Evolutionary conservation across 1,140 invertebrate genomes (phyloP), one percentile per base, ranked within the genome.

Genomic region (Drosophila lini): DNA sequence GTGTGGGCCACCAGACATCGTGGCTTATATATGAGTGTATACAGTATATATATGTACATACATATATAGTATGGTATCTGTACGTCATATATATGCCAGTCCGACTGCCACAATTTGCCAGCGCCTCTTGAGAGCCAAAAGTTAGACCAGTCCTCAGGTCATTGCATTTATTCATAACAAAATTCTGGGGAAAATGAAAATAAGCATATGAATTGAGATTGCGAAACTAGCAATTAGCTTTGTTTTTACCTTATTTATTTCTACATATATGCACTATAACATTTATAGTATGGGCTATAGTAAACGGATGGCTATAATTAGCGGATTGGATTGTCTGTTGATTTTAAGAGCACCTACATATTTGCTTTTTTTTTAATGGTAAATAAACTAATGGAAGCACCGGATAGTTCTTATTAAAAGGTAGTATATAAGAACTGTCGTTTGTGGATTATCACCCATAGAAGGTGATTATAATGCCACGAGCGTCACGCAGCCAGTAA

Each of bases 381-480:
- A 47, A 70, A 70, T 47, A 25, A 70, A 11, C 36, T 31, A 41
- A n/a, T 36, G 45, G 45, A 74, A 47, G 41, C 32, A 56, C n/a
- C 10, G 41, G 2, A 28, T 48, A 64, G 65, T 44, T 36, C 16
- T 42, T 74, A 68, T 70, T 78, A 38, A n/a, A 34, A n/a, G 36
- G 62, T 16, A 15, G 31, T 68, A 61, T 44, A 77, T 68, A 44
- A 50, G 19, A 25, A 32, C 36, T 74, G 59, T 57, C 69, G 36
- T 28, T 48, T 31, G 47, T 25, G 50, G 80, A 80, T 84, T 84
- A 69, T 69, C 28, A 47, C 28, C 63, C 62, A 16, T 34, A 62
- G 16, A 34, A 42, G 32, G 65, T 31, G 58, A 76, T 79, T 79
- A 75, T 67, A 71, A 45, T 65, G 82, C 55, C 78, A 85, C 78